Base-by-base conservation (phyloP, 2,797 vertebrate species). In the Callimico goeldii region DNA sequence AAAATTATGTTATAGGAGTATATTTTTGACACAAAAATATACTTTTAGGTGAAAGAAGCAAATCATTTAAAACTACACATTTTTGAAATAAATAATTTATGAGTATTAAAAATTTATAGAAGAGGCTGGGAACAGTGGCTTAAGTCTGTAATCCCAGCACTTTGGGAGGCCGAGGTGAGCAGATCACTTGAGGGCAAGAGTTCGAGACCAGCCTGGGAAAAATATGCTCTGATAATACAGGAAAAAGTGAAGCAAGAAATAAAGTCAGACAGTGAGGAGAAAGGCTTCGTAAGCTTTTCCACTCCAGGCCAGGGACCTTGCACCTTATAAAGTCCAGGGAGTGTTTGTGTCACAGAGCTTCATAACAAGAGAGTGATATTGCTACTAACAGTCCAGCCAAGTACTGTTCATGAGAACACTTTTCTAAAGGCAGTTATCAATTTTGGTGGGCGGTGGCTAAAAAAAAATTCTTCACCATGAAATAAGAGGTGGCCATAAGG, bases 391-490 rank as follows among this genome's bases (percentile, higher is more conserved):
- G 43, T 55, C 26, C 15, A 70, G 43, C 36, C 75, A 24, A 46
- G 7, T 2, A 33, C n/a, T 24, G 19, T 14, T 77, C 46, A 3
- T 15, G 12, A 61, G 83, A 86, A 96, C 39, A n/a, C 33, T 73
- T 89, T 80, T 30, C 55, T 70, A 43, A 94, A 87, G 88, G 76
- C n/a, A 30, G 77, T 2, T 72, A 30, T 50, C 81, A 58, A 64
- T 30, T 28, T 85, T 7, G 0, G 24, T 7, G 0, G 24, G 30
- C 6, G 0, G 15, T n/a, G 4, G 1, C 26, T 70, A 7, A 36
- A 39, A 11, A 3, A n/a, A 8, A 14, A 28, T 13, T 72, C 36
- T 36, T 88, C 55, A 41, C 12, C n/a, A 15, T 43, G 14, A 10
- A 77, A 26, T 41, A 43, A 92, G 61, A 90, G 46, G 13, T 20